These are phyloP conservation scores for Latrodectus geometricus DNA, from an alignment of 1,140 invertebrate genomes.

Conservation along the genomic window DNA sequence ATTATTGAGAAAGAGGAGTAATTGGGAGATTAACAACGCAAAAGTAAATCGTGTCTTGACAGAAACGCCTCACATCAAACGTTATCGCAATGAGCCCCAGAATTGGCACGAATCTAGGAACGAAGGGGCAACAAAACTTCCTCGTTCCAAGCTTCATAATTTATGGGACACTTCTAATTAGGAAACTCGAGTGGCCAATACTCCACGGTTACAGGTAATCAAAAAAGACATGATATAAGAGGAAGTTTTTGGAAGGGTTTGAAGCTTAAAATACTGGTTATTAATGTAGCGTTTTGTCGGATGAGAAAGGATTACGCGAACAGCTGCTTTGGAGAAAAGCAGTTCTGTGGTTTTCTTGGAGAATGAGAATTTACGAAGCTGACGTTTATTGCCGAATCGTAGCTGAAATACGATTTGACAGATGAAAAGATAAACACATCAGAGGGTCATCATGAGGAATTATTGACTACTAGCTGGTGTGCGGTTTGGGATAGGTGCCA, in stretches of 20 bases:
- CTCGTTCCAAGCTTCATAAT: constrained; percentile 32
- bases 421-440: neutral
- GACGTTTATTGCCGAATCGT: neutral
- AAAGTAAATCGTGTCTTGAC: no score
- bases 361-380: neutral
- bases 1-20: no score
- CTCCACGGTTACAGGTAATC: constrained; percentile 40
- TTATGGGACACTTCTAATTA: constrained; percentile 44
- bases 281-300: no score
- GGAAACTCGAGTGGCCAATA: constrained; percentile 27
- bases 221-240: constrained; percentile 46
- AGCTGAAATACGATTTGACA: neutral
- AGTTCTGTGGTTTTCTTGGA: neutral
- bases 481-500: no score
- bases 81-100: constrained; percentile 24
- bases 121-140: neutral
- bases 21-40: no score
- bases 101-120: constrained; percentile 3
- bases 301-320: neutral
- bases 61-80: no score
- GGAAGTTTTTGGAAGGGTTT: neutral
- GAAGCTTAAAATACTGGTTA: no score
- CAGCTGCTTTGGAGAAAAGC: constrained; percentile 14
- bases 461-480: neutral
- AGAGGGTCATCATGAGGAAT: neutral